phyloP scores from a whole-genome alignment of 1,140 invertebrate species.

The Mesaphorura yosii region DNA sequence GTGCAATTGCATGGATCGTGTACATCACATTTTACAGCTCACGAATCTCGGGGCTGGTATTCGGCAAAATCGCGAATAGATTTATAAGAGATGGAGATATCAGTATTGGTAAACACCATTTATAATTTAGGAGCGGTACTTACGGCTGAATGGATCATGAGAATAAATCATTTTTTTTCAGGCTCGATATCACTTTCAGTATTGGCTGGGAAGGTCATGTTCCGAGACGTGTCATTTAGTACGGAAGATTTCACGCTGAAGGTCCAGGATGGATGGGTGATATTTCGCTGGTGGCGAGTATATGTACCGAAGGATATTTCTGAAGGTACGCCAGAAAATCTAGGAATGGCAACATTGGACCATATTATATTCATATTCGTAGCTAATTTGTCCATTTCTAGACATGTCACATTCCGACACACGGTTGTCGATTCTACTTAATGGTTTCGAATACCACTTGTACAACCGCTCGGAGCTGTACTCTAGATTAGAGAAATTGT shows the following conservation, averaged over 20 bases:
- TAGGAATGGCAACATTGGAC: too few relatives aligned
- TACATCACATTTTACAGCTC: conserved; percentile 95
- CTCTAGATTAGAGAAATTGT: conserved; percentile 72
- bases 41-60: conserved; percentile 72
- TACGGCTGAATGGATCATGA: neutral
- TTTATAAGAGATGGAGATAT: conserved; percentile 76
- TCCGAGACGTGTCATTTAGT: conserved; percentile 87
- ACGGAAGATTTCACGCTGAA: conserved; percentile 87
- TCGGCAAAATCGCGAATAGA: conserved; percentile 78
- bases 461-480: conserved; percentile 89
- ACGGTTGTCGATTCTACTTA: conserved; percentile 80
- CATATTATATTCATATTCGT: conserved; percentile 3
- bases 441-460: conserved; percentile 90
- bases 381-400: conserved; percentile 38
- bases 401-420: conserved; percentile 93
- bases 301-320: conserved; percentile 90
- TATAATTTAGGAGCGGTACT: neutral
- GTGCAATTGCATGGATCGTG: conserved; percentile 74
- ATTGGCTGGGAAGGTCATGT: conserved; percentile 96
- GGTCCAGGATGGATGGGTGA: conserved; percentile 92
- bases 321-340: too few relatives aligned
- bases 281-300: conserved; percentile 92
- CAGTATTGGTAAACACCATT: conserved; percentile 63
- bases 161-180: conserved; percentile 37
- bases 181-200: conserved; percentile 89